A percentile compares a stretch with the other conserved stretches of the same genome.
Conservation (phyloP, 2,113 vertebrate species). For the Entelurus aequoreus region DNA sequence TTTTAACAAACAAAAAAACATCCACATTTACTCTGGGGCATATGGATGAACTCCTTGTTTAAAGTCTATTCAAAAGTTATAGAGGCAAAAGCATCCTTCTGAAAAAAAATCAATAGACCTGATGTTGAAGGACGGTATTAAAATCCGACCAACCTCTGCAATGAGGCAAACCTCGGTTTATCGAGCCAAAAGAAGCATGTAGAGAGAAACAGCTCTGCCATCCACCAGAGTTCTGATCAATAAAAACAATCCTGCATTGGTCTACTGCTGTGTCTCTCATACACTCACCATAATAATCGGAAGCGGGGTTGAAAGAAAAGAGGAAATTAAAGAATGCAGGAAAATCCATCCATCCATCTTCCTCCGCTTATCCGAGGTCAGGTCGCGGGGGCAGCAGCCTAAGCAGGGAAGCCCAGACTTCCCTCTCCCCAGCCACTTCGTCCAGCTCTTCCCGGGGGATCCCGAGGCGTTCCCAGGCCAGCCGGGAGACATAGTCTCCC, state of each 20-base stretch:
- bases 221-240: constrained; percentile 62
- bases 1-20: constrained; percentile 3
- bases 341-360: no score
- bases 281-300: constrained; percentile 29
- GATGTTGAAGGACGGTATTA: constrained; percentile 60
- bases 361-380: no score
- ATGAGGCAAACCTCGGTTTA: constrained; percentile 49
- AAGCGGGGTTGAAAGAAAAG: constrained; percentile 13
- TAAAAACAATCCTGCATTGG: constrained; percentile 54
- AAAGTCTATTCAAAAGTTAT: constrained; percentile 64
- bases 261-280: constrained; percentile 42
- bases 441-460: no score
- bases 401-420: no score
- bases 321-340: background rate
- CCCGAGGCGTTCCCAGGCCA: no score
- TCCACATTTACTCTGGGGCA: constrained; percentile 54
- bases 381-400: no score
- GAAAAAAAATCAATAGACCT: constrained; percentile 64
- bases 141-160: constrained; percentile 54
- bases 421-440: no score
- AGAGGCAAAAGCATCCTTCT: constrained; percentile 61
- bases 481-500: no score
- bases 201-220: constrained; percentile 41
- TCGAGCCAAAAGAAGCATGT: constrained; percentile 42
- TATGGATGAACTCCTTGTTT: constrained; percentile 64